Evolutionary conservation across 1,140 invertebrate species (phyloP).

Genomic region (Drosophila micromelanica): DNA sequence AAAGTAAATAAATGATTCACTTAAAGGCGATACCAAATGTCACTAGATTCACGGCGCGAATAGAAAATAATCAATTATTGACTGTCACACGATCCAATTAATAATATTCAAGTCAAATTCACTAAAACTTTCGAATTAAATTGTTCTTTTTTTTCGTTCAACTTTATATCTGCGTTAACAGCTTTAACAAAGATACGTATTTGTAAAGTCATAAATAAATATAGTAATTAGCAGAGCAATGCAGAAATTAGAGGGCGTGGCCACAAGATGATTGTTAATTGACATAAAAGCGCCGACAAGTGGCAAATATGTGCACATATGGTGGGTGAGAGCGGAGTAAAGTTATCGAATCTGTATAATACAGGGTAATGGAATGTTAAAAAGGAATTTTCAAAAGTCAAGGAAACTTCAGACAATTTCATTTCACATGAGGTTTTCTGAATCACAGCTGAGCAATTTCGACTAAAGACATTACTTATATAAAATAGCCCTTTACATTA

Average conservation of each 20-base stretch:
- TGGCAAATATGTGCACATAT: not conserved
- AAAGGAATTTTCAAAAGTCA: no score
- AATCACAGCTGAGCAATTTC: no score
- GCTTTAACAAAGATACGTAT: conserved; percentile 4
- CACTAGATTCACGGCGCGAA: conserved; percentile 2
- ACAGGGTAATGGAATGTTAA: no score
- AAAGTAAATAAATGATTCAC: conserved; percentile 19
- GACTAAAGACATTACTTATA: no score
- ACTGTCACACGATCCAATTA: conserved; percentile 31
- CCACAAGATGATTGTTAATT: conserved; percentile 29
- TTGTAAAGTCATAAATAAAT: conserved; percentile 21
- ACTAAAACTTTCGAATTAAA: not conserved
- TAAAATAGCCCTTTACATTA: no score
- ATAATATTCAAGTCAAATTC: conserved; percentile 1
- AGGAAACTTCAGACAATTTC: no score
- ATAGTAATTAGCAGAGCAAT: conserved; percentile 31
- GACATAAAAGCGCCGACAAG: conserved; percentile 33
- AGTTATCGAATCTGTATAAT: not conserved
- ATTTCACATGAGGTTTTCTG: no score
- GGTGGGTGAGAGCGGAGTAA: not conserved
- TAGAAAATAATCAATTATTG: conserved; percentile 37
- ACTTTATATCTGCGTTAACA: not conserved
- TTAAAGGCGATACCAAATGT: conserved; percentile 17
- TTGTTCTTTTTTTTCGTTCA: not conserved
- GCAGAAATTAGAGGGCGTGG: conserved; percentile 31